Base-by-base conservation (phyloP, 2,888 invertebrate species). In the Cordilura impudica region DNA sequence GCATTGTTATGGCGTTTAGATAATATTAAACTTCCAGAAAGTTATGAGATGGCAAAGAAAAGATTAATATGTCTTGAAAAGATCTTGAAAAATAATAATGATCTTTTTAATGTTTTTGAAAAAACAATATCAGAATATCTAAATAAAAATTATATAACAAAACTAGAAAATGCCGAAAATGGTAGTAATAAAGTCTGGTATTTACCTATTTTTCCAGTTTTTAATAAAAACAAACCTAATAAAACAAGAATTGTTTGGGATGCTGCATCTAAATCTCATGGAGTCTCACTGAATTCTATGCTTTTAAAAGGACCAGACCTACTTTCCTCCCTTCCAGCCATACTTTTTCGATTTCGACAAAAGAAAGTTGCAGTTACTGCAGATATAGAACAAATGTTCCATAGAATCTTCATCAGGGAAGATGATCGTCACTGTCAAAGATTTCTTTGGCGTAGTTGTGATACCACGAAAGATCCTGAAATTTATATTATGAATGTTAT, bases 191-290 rank as follows among this genome's bases (percentile, higher is more conserved):
- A 65, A 35, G 81, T 66, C 2, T 84, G 84, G 84, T 85, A 84
- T 54, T 45, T 85, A 4, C 84, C 85, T 6, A 83, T 84, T 60
- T 85, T 74, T 19, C 70, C 54, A 2, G n/a, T n/a, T n/a, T n/a
- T n/a, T n/a, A n/a, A n/a, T n/a, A n/a, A n/a, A n/a, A n/a, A n/a
- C n/a, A n/a, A n/a, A n/a, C n/a, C n/a, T n/a, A n/a, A n/a, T n/a
- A n/a, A n/a, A n/a, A n/a, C n/a, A n/a, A n/a, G n/a, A n/a, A n/a
- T n/a, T n/a, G n/a, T n/a, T n/a, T n/a, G n/a, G n/a, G n/a, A n/a
- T n/a, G n/a, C n/a, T n/a, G 73, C 73, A 1, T 31, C 72, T 0
- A 71, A 66, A 45, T 43, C 71, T 14, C 18, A 75, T 29, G 78
- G 81, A 2, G 21, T 71, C 4, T 79, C 79, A 8, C 60, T 82